A percentile compares a stretch with the other conserved stretches of the same genome.
phyloP scores from a whole-genome alignment of 2,113 vertebrate species.

The Albula goreensis region DNA sequence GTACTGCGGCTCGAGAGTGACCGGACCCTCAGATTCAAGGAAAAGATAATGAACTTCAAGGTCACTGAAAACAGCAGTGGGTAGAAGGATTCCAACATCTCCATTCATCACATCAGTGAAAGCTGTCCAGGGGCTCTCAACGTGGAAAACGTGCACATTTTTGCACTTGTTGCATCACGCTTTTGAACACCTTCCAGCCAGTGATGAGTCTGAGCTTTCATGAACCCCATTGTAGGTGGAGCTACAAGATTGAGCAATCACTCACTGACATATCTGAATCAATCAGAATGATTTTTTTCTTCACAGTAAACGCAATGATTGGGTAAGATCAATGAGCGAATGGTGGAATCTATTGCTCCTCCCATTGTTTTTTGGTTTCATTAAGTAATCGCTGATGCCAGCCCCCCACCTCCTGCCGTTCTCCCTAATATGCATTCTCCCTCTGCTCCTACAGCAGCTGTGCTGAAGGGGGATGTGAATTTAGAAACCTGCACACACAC shows the following conservation, averaged over 20 bases:
- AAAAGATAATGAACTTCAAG: background rate
- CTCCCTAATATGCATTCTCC: background rate
- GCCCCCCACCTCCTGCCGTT: background rate
- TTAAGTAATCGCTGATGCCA: background rate
- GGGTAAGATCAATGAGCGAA: no score
- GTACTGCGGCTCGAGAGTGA: slow-evolving; percentile 38
- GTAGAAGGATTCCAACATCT: background rate
- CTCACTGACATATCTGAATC: background rate
- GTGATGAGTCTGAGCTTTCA: background rate
- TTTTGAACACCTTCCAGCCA: no score
- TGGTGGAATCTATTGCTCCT: no score
- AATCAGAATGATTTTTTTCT: background rate
- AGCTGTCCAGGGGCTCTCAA: no score
- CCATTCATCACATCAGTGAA: no score
- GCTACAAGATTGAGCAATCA: no score
- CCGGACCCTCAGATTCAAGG: no score
- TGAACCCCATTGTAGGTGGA: background rate
- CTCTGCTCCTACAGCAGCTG: background rate
- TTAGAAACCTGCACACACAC: no score
- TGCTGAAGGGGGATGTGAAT: no score
- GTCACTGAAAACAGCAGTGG: background rate
- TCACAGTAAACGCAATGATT: background rate
- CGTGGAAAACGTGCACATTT: no score
- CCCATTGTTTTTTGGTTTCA: no score
- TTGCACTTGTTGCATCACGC: no score